Evolutionary conservation across 2,888 invertebrate genomes (phyloP).

Genomic region (Cetonia aurata): DNA sequence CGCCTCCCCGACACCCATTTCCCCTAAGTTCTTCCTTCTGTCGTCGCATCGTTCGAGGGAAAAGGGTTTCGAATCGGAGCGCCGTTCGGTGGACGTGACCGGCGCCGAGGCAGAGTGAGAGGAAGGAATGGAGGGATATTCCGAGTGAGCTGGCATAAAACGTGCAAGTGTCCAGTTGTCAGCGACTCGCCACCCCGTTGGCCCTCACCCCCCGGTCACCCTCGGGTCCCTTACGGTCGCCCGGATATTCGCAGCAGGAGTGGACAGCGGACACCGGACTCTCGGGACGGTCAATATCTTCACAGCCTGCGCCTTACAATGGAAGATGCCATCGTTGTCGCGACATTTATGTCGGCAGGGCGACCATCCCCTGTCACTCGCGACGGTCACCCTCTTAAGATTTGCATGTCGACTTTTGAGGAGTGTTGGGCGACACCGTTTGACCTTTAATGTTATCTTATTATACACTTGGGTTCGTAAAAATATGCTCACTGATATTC

Average conservation of each 20-base stretch:
- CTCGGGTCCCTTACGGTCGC: constrained; percentile 17
- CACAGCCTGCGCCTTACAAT: constrained; percentile 54
- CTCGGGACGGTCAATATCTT: constrained; percentile 55
- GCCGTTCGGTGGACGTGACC: constrained; percentile 20
- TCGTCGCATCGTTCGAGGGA: neutral
- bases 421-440: neutral
- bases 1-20: constrained; percentile 37
- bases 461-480: too few species aligned
- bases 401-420: neutral
- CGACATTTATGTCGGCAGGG: constrained; percentile 29
- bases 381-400: neutral
- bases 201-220: constrained; percentile 26
- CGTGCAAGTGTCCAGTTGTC: constrained; percentile 62
- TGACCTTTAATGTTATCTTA: neutral
- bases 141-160: constrained; percentile 57
- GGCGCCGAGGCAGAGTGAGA: constrained; percentile 39
- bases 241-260: constrained; percentile 43
- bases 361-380: neutral
- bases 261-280: constrained; percentile 44
- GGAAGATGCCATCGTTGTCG: constrained; percentile 37
- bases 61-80: constrained; percentile 33
- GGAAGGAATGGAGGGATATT: constrained; percentile 51
- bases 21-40: constrained; percentile 26
- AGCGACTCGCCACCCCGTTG: constrained; percentile 50
- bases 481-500: too few species aligned